Conservation (phyloP, 2,113 vertebrate species). For the Variabilichromis moorii region DNA sequence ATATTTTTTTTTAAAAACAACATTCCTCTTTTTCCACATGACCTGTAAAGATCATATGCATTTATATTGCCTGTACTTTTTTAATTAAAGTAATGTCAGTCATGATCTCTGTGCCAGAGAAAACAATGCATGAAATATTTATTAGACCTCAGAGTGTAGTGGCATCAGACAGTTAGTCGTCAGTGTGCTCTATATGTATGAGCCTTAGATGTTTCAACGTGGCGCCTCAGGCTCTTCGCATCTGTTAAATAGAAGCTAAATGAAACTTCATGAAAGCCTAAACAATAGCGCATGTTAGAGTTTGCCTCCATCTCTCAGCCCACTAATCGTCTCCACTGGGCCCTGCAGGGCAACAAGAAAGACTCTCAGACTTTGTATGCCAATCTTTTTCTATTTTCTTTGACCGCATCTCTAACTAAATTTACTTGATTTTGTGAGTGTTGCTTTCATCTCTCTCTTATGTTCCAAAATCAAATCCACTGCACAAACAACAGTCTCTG, state of each 20-base stretch:
- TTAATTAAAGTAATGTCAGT: not conserved
- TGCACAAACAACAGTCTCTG: not conserved
- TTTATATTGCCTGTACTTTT: not conserved
- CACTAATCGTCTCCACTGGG: constrained; percentile 20
- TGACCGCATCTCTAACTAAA: constrained; percentile 23
- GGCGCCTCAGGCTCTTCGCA: constrained; percentile 10
- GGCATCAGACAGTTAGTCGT: constrained; percentile 12
- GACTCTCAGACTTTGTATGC: not conserved
- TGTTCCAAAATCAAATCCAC: not conserved
- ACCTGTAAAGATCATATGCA: not conserved
- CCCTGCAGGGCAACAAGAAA: constrained; percentile 42
- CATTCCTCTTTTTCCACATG: not conserved
- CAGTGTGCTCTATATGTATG: not conserved
- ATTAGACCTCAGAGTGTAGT: constrained; percentile 16
- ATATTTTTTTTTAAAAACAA: not conserved
- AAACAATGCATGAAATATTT: constrained; percentile 12
- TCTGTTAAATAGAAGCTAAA: constrained; percentile 8
- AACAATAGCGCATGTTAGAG: not conserved
- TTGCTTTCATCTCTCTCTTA: constrained; percentile 21
- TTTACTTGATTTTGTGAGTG: constrained; percentile 13
- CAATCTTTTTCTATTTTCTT: constrained; percentile 23
- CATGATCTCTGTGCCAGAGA: not conserved
- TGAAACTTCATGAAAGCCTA: constrained; percentile 45
- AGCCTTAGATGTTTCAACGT: not conserved
- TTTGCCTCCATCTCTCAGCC: constrained; percentile 1